Percentiles rank a stretch among this genome's conserved stretches.
Conservation (phyloP, 1,140 invertebrate species). For the Drosophila bocki region DNA sequence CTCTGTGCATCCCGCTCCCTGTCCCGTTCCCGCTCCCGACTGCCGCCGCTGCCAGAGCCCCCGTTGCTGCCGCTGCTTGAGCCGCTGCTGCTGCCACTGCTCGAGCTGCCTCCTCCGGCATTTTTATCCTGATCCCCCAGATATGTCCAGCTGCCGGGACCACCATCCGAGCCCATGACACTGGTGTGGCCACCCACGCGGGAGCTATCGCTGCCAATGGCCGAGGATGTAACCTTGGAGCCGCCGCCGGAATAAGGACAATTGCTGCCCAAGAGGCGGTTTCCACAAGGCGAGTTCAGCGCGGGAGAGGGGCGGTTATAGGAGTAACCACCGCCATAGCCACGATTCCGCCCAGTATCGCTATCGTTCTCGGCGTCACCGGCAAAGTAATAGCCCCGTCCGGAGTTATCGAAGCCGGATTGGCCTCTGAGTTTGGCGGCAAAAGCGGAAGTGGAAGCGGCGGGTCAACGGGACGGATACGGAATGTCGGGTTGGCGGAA, state of each 20-base stretch:
- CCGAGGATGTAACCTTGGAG: constrained; percentile 66
- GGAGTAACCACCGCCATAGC: constrained; percentile 28
- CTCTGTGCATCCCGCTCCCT: constrained; percentile 76
- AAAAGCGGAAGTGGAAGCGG: constrained; percentile 44
- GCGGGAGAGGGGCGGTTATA: constrained; percentile 38
- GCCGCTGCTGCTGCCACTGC: constrained; percentile 12
- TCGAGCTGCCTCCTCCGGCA: constrained; percentile 17
- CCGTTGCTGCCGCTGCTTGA: constrained; percentile 10
- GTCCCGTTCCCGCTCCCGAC: constrained; percentile 53
- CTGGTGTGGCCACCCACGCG: constrained; percentile 65
- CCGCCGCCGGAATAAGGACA: constrained; percentile 64
- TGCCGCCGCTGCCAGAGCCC: constrained; percentile 30
- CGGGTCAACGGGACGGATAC: constrained; percentile 36
- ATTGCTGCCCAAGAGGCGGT: constrained; percentile 49
- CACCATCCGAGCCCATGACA: constrained; percentile 47
- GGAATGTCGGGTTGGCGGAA: constrained; percentile 16
- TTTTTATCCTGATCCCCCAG: constrained; percentile 74
- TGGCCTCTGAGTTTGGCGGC: constrained; percentile 59
- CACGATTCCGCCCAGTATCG: constrained; percentile 42
- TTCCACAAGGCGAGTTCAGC: constrained; percentile 62
- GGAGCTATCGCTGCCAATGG: constrained; percentile 68
- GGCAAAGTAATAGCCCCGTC: constrained; percentile 86
- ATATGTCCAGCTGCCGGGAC: constrained; percentile 71
- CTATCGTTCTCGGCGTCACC: constrained; percentile 73
- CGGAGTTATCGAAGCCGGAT: constrained; percentile 85